Evolutionary conservation across 2,888 invertebrate species (phyloP), one percentile per base, ranked within the genome.

Genomic region (Eulithis testata): DNA sequence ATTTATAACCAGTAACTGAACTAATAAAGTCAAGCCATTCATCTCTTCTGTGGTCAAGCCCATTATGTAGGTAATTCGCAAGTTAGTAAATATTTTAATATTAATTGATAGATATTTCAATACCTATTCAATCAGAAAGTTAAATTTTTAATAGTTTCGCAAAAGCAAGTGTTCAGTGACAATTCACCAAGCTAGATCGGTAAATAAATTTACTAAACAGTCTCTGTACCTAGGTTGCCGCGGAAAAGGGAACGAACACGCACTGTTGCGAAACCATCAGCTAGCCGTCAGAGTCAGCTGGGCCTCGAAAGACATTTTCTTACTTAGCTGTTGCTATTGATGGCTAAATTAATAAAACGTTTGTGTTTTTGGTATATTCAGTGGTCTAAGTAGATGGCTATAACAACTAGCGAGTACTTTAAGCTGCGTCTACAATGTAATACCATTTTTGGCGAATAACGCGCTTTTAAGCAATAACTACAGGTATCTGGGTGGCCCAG

Each of bases 381-480:
- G 49, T 49, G 49, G n/a, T 14, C 9, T 49, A 49, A 4, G 49
- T 9, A 11, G 49, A 49, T 21, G 21, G 56, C 36, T 55, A 55
- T 55, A 44, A 1, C 21, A 21, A 45, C 11, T 40, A 45, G 12
- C 11, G 27, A 37, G 11, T 40, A 47, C 12, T 54, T 40, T 27
- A 37, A 43, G 54, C 61, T 27, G 49, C 21, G 11, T 49, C 53
- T 54, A 44, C 50, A 50, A 27, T n/a, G 11, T 50, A 40, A 44
- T n/a, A 31, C 8, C 31, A 62, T 50, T 43, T 43, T 11, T 5
- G 11, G 7, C 40, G 9, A 11, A 21, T 21, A 21, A 47, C n/a
- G 43, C 11, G n/a, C n/a, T 27, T 37, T 40, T 6, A 54, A 61
- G 11, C 40, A 45, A 47, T 40, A 40, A 9, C 40, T 40, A 1